Conservation (phyloP, 1,140 invertebrate species). For the Cydia splendana region DNA sequence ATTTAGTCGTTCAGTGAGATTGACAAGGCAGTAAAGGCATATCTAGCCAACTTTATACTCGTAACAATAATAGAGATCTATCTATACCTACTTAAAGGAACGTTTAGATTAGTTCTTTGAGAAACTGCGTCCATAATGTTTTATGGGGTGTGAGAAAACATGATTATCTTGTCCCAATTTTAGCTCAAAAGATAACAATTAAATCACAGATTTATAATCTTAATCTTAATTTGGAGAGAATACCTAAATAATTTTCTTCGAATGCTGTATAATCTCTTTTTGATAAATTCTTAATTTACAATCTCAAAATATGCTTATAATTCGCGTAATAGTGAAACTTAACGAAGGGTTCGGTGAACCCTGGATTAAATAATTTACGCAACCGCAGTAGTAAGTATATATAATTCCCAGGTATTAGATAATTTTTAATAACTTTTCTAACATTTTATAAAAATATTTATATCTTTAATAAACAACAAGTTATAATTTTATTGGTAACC, state of each 20-base stretch:
- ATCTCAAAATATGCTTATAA: slow-evolving; percentile 62
- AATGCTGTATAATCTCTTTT: slow-evolving; percentile 43
- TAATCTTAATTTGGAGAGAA: slow-evolving; percentile 57
- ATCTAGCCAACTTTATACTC: slow-evolving; percentile 56
- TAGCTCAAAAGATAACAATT: slow-evolving; percentile 69
- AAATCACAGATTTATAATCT: slow-evolving; percentile 75
- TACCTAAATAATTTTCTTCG: slow-evolving; percentile 50
- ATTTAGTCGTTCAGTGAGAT: slow-evolving; percentile 24
- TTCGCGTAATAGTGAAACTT: slow-evolving; percentile 73
- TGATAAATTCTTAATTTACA: slow-evolving; percentile 59
- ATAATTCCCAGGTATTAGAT: slow-evolving; percentile 63
- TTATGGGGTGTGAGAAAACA: slow-evolving; percentile 23
- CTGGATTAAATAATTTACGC: slow-evolving; percentile 70
- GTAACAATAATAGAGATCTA: slow-evolving; percentile 77
- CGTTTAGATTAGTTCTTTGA: slow-evolving; percentile 74
- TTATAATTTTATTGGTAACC: slow-evolving; percentile 79
- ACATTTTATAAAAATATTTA: slow-evolving; percentile 76
- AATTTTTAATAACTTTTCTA: slow-evolving; percentile 72
- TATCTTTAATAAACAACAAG: slow-evolving; percentile 79
- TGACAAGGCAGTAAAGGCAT: slow-evolving; percentile 26
- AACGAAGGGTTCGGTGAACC: slow-evolving; percentile 56
- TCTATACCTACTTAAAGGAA: slow-evolving; percentile 74
- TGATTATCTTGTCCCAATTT: slow-evolving; percentile 48
- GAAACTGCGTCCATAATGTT: slow-evolving; percentile 48
- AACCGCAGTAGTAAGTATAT: slow-evolving; percentile 54